phyloP scores from a whole-genome alignment of 2,113 vertebrate species.

The Gymnobelideus leadbeateri region DNA sequence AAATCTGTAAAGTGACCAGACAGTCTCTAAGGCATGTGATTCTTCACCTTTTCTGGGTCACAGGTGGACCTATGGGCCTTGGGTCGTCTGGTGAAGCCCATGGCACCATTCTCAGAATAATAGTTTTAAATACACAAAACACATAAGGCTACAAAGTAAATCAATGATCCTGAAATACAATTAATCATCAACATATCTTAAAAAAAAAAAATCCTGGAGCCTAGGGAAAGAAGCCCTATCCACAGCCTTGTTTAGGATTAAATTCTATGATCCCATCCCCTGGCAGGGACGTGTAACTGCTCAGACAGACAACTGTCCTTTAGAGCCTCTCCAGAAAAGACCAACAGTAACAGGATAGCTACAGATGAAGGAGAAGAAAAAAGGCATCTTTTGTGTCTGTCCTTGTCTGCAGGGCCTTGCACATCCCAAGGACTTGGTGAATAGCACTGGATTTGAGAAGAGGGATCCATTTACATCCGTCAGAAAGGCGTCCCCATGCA shows the following conservation, averaged over 20 bases:
- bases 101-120: background rate
- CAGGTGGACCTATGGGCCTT: background rate
- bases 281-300: background rate
- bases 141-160: background rate
- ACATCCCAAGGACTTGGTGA: background rate
- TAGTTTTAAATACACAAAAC: background rate
- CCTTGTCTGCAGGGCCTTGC: background rate
- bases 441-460: background rate
- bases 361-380: too few species aligned
- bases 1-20: too few species aligned
- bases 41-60: background rate
- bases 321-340: too few species aligned
- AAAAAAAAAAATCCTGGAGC: background rate
- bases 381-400: too few species aligned
- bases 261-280: background rate
- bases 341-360: too few species aligned
- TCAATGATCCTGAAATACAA: too few species aligned
- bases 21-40: background rate
- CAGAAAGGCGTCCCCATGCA: too few species aligned
- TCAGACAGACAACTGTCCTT: background rate
- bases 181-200: background rate
- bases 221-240: background rate
- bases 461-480: too few species aligned
- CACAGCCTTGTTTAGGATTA: too few species aligned
- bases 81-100: background rate